Percentiles rank a stretch among this genome's conserved stretches.
Evolutionary conservation across 2,797 vertebrate species (phyloP).

Genomic region (Champsocephalus esox): DNA sequence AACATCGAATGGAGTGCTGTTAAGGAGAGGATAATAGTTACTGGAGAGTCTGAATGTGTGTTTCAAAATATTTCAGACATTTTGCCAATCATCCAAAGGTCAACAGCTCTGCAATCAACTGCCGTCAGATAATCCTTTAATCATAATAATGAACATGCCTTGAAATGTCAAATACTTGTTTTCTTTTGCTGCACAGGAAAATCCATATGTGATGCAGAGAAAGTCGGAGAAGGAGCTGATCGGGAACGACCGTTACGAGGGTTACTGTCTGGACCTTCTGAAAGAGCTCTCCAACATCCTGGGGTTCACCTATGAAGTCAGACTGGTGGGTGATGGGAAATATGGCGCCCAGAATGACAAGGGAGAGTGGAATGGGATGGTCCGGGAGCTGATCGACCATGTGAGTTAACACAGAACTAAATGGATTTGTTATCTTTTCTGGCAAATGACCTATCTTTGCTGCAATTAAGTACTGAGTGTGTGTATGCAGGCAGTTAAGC

Average conservation of each 20-base stretch:
- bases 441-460: neutral
- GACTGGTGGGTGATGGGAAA: slow-evolving; percentile 96
- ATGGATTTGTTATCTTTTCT: too few species aligned
- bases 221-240: slow-evolving; percentile 96
- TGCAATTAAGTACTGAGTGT: slow-evolving; percentile 20
- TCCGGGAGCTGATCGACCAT: slow-evolving; percentile 97
- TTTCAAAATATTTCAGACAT: neutral
- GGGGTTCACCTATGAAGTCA: slow-evolving; percentile 96
- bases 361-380: slow-evolving; percentile 99
- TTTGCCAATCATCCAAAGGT: neutral
- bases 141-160: neutral
- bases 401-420: slow-evolving; percentile 82
- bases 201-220: slow-evolving; percentile 97
- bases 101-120: neutral
- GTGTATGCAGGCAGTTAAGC: slow-evolving; percentile 4
- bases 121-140: neutral
- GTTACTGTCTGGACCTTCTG: slow-evolving; percentile 96
- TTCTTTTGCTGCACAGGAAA: slow-evolving; percentile 86
- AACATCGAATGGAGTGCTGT: neutral
- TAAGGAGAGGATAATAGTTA: neutral
- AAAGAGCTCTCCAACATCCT: slow-evolving; percentile 97
- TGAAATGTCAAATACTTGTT: neutral
- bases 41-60: slow-evolving; percentile 1
- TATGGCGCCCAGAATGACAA: slow-evolving; percentile 98
- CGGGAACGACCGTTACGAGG: slow-evolving; percentile 97